Evolutionary conservation across 2,113 vertebrate species (phyloP).

Genomic region (Poeciliopsis occidentalis): DNA sequence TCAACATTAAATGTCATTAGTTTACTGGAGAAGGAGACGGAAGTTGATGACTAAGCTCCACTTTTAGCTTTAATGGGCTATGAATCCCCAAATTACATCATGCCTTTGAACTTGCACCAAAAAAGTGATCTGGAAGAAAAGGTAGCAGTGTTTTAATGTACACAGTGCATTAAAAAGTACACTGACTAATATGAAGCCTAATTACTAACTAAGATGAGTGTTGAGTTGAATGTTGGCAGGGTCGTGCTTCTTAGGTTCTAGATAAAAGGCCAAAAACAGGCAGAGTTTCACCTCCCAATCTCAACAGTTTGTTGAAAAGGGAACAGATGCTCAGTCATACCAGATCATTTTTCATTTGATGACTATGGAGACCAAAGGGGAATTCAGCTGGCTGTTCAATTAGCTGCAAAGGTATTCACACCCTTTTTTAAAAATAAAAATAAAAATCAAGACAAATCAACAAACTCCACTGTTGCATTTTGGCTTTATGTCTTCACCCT

Average conservation of each 20-base stretch:
- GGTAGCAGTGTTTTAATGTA: background rate
- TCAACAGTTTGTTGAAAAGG: constrained; percentile 17
- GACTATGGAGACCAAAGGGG: constrained; percentile 28
- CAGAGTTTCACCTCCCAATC: constrained; percentile 60
- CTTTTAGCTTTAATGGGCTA: constrained; percentile 47
- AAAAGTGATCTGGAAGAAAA: background rate
- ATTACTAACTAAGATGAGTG: constrained; percentile 1
- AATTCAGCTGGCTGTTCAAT: constrained; percentile 23
- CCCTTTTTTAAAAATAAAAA: background rate
- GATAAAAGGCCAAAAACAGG: constrained; percentile 37
- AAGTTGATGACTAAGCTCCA: constrained; percentile 26
- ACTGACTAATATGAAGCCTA: background rate
- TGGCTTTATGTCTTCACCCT: no score
- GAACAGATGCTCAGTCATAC: constrained; percentile 17
- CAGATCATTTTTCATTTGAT: constrained; percentile 15
- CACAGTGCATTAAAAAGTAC: background rate
- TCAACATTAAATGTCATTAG: constrained; percentile 50
- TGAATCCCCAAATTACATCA: constrained; percentile 29
- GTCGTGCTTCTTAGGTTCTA: constrained; percentile 43
- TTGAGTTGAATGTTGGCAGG: constrained; percentile 2
- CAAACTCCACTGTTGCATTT: background rate
- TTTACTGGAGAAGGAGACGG: constrained; percentile 20
- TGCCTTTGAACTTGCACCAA: constrained; percentile 6
- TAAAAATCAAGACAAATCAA: background rate
- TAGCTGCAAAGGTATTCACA: background rate